Base-by-base conservation (phyloP, 2,113 vertebrate genomes). In the Psilopsiagon aurifrons region DNA sequence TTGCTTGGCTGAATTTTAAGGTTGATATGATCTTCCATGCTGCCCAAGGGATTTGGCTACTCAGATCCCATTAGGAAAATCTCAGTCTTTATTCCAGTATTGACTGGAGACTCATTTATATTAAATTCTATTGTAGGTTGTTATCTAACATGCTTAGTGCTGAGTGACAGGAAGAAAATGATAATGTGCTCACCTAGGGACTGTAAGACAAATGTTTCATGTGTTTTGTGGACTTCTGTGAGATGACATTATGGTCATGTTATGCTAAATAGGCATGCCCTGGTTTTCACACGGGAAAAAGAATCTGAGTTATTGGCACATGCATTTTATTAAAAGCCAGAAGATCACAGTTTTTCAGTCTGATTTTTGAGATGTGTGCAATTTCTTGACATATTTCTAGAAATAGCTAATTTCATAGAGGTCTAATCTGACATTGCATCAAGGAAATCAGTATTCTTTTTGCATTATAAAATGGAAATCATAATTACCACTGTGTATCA, bases 101-200 rank as follows among this genome's bases (percentile, higher is more conserved):
- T 83, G 83, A 86, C 83, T 95, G 85, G 55, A 94, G 68, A 78
- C 78, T 14, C 28, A 69, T 86, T 92, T 95, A 54, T 93, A 88
- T 88, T 81, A 55, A 90, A 47, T 86, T 94, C 68, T 92, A 7
- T 94, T 85, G 67, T 64, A 75, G 47, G 49, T 92, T 94, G 67
- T 78, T 93, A 88, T 90, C 78, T 92, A 78, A 73, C 51, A 28
- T 88, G 55, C 51, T 90, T 64, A 60, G 43, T 75, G 68, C 74
- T 88, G 92, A 95, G 37, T 92, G 94, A 92, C 71, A 93, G 90
- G 85, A 92, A 81, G 82, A 75, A 95, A 95, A 95, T 78, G n/a
- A 81, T 88, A 90, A 80, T 74, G 39, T 75, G 55, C 37, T 81
- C 76, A 92, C 71, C 85, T 86, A 67, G 76, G 67, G 90, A 94